Percentiles rank a stretch among this genome's conserved stretches.
Evolutionary conservation across 2,888 invertebrate species (phyloP).

Genomic region (Schrankia costaestrigalis): DNA sequence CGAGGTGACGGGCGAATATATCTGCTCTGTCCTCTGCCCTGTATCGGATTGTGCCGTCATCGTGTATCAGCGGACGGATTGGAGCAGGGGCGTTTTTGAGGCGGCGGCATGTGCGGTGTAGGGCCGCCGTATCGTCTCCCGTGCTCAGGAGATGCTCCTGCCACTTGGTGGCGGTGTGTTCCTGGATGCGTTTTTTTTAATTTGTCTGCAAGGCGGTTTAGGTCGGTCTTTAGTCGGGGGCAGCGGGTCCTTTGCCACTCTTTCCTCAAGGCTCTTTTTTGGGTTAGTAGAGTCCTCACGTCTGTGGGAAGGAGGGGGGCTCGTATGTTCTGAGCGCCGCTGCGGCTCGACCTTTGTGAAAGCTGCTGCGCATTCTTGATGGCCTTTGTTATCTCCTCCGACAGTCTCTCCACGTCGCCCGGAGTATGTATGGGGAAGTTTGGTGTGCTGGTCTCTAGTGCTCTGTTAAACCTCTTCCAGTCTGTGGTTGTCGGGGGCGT

Average conservation of each 20-base stretch:
- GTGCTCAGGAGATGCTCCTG: neutral
- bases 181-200: neutral
- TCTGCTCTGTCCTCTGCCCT: neutral
- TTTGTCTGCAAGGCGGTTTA: neutral
- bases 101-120: neutral
- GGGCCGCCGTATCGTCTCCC: neutral
- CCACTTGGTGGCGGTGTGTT: neutral
- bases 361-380: neutral
- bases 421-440: neutral
- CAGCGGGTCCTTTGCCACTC: slow-evolving; percentile 1
- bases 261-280: neutral
- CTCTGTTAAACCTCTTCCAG: neutral
- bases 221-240: neutral
- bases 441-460: neutral
- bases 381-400: neutral
- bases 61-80: neutral
- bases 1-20: neutral
- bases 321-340: neutral
- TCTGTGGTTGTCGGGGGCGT: neutral
- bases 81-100: neutral
- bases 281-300: neutral
- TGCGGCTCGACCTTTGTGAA: neutral
- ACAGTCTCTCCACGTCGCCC: neutral
- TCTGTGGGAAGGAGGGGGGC: neutral
- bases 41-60: neutral